Conservation (phyloP, 2,888 invertebrate species). For the Physocephala rufipes region DNA sequence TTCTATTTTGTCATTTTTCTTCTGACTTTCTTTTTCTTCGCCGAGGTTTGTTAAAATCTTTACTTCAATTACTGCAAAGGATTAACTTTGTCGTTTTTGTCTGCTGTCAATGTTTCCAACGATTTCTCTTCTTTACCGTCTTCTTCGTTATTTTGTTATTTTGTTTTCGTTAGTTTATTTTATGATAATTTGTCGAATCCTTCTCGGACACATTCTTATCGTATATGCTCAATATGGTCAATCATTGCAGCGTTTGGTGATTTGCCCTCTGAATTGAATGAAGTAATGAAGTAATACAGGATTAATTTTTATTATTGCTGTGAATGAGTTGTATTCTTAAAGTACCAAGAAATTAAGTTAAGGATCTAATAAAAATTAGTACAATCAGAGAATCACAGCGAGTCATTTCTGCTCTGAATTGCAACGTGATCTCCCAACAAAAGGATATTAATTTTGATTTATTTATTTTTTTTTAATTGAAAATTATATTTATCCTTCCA, state of each 20-base stretch:
- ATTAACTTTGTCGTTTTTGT: constrained; percentile 36
- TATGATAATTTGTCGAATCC: not conserved
- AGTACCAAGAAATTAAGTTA: not conserved
- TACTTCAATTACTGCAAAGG: constrained; percentile 28
- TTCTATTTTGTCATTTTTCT: not conserved
- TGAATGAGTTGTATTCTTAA: not conserved
- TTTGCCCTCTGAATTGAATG: not conserved
- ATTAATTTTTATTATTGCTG: not conserved
- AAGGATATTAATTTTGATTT: too few species aligned
- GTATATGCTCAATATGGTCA: too few species aligned
- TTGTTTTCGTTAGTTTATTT: constrained; percentile 3
- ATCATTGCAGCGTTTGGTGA: constrained; percentile 33
- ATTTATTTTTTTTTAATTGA: too few species aligned
- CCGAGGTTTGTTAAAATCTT: constrained; percentile 11
- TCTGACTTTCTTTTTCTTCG: constrained; percentile 1
- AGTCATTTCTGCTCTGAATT: too few species aligned
- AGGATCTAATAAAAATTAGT: constrained; percentile 9
- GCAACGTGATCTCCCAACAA: too few species aligned
- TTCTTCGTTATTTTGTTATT: too few species aligned
- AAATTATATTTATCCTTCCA: not conserved
- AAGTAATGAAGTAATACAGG: not conserved
- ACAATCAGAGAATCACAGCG: too few species aligned
- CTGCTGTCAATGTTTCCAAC: constrained; percentile 28
- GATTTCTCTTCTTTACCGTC: too few species aligned
- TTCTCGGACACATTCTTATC: constrained; percentile 4